Base-by-base conservation (phyloP, 2,888 invertebrate species). In the Mimumesa dahlbomi region DNA sequence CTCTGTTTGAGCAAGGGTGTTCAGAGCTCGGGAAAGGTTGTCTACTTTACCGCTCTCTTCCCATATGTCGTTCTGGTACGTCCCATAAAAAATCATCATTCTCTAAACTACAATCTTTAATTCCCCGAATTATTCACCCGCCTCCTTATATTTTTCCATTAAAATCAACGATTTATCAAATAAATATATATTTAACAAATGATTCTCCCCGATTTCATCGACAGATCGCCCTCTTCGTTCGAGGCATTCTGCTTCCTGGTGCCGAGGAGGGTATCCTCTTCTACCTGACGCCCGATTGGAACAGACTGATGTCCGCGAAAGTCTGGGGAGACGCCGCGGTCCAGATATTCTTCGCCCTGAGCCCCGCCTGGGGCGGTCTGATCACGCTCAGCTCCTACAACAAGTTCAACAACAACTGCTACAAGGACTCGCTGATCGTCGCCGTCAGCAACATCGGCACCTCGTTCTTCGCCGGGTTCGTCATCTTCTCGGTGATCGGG, bases 351-450 rank as follows among this genome's bases (percentile, higher is more conserved):
- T 97, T 96, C 88, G 95, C 96, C 0, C 90, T 96, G 19, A 95
- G 95, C 82, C 95, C 95, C 2, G 95, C 96, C 53, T 96, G 96
- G 94, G 96, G 96, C 52, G 96, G 96, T 36, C 91, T 96, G 11
- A 95, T 96, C 56, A 96, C 96, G 0, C 91, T 97, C 58, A 94
- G 96, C 50, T 95, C 95, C 14, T 96, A 96, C 88, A 96, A 96
- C 90, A 94, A 94, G 84, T 96, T 96, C 88, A 92, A 94, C 62
- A 96, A 96, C 89, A 95, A 96, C 85, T 94, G 95, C 82, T 95
- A 94, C 89, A 93, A 93, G 85, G 95, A 95, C 87, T 93, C 95
- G 0, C 88, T 95, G 64, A 94, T 95, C 68, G 94, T 96, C 9
- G 94, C 95, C 0, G 91, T 94, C 6, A 94, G 94, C 73, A 95